Evolutionary conservation across 2,797 vertebrate species (phyloP).

Genomic region (Lutjanus argentimaculatus): DNA sequence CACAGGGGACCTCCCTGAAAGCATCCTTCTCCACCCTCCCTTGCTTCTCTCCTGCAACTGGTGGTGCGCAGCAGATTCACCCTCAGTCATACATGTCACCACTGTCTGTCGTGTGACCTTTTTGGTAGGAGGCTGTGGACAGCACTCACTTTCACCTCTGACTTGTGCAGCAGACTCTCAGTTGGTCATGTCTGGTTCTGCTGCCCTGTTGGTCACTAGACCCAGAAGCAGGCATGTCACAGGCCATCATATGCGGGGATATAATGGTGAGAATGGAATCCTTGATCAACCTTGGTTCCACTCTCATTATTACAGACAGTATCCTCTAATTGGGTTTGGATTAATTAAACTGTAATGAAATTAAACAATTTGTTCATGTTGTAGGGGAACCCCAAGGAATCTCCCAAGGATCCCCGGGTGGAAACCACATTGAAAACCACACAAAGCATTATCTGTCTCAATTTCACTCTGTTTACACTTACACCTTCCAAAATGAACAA

Average conservation of each 20-base stretch:
- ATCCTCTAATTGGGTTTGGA: background rate
- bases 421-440: background rate
- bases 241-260: background rate
- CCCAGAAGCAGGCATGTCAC: background rate
- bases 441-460: background rate
- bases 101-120: slow-evolving; percentile 86
- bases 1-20: slow-evolving; percentile 90
- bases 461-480: slow-evolving; percentile 7
- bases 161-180: slow-evolving; percentile 34
- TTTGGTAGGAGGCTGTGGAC: slow-evolving; percentile 8
- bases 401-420: slow-evolving; percentile 4
- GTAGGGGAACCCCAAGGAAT: slow-evolving; percentile 28
- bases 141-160: slow-evolving; percentile 39
- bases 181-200: slow-evolving; percentile 3
- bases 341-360: background rate
- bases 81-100: slow-evolving; percentile 64
- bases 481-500: background rate
- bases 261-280: background rate
- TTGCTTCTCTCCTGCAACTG: slow-evolving; percentile 87
- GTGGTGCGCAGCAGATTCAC: slow-evolving; percentile 74
- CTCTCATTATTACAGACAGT: background rate
- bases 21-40: slow-evolving; percentile 82
- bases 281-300: background rate
- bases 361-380: background rate
- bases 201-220: background rate